Percentiles rank a stretch among this genome's conserved stretches.
Evolutionary conservation across 92 coral and sea anemone species (phyloP).

Genomic region (Paragorgia papillata): DNA sequence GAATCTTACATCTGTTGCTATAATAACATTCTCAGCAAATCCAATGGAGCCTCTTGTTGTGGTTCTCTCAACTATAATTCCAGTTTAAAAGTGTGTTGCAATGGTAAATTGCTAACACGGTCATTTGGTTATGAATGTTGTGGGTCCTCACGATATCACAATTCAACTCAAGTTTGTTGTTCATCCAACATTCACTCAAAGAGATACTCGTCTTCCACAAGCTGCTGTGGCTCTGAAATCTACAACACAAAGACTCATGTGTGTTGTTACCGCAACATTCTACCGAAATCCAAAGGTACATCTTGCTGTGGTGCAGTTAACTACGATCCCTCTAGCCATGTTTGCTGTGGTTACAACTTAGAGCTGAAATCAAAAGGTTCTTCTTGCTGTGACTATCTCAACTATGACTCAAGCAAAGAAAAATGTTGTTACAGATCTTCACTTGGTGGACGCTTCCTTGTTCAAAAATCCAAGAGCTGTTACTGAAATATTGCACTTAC

Average conservation of each 20-base stretch:
- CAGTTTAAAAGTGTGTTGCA: not conserved
- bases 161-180: not conserved
- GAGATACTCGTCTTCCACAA: not conserved
- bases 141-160: not conserved
- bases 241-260: not conserved
- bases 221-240: not conserved
- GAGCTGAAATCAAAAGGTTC: not conserved
- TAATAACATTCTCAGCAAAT: slow-evolving; percentile 3
- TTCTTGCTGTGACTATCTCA: slow-evolving; percentile 21
- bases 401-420: slow-evolving; percentile 1
- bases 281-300: slow-evolving; percentile 16
- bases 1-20: slow-evolving; percentile 12
- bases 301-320: slow-evolving; percentile 21
- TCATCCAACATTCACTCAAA: not conserved
- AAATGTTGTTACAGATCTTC: slow-evolving; percentile 28
- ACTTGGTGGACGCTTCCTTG: no score
- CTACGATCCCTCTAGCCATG: slow-evolving; percentile 8
- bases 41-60: slow-evolving; percentile 16
- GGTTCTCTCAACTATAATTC: not conserved
- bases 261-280: slow-evolving; percentile 20
- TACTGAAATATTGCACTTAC: no score
- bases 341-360: slow-evolving; percentile 20
- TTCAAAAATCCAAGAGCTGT: no score
- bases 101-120: not conserved
- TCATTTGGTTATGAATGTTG: not conserved